Evolutionary conservation across 2,797 vertebrate genomes (phyloP), one percentile per base, ranked within the genome.

Genomic region (Thamnophis elegans): DNA sequence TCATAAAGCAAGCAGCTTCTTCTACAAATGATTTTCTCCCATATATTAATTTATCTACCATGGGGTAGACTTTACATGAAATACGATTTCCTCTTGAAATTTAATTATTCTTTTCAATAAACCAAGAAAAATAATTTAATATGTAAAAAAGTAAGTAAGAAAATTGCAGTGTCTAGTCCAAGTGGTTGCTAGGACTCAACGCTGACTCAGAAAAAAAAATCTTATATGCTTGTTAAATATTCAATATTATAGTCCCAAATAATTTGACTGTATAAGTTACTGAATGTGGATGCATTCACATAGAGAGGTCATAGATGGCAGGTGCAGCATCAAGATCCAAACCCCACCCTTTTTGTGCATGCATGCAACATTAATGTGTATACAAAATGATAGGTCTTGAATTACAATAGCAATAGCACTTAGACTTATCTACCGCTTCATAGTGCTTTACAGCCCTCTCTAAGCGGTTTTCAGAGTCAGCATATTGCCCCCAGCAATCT

Each of bases 91-190:
- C 9, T 56, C 51, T 56, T 87, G n/a, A 91, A 51, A 36, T 26
- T 59, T 78, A 91, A 91, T 87, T 22, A 55, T 32, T 58, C 58
- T 87, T n/a, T 91, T 91, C 20, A 87, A 87, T 53, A 87, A 91
- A 54, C 58, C 58, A 47, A 36, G 10, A 47, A 88, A 42, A 73
- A 78, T 42, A 78, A 78, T 42, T 78, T 42, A 78, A 42, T 42
- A 78, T 42, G 9, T 78, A 5, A 12, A 56, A 78, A 47, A 85
- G 25, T 82, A 26, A 85, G 36, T 32, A 90, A 59, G 1, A 16
- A 42, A 82, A 47, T 42, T 78, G 73, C 20, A 78, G 16, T 9
- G 18, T 20, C 8, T 78, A 73, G 32, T 73, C 16, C 16, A 36
- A 36, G 32, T 8, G 3, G 32, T 42, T 20, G 16, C 73, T 22